Base-by-base conservation (phyloP, 2,113 vertebrate genomes). In the Perca fluviatilis region DNA sequence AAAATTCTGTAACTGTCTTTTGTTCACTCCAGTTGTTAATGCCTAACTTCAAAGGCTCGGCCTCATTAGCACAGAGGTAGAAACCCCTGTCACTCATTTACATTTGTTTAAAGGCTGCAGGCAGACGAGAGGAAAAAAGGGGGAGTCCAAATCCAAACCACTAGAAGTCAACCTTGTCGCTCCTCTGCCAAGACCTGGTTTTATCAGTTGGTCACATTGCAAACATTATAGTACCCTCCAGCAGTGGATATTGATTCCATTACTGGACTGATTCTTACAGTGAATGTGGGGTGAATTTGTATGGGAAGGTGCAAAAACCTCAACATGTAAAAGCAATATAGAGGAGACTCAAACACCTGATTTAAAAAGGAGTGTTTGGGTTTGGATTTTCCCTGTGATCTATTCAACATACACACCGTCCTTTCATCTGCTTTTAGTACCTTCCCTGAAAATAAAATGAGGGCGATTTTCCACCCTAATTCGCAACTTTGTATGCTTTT, bases 1-100 rank as follows among this genome's bases (percentile, higher is more conserved):
- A 96, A 95, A 96, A 96, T 96, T 94, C 92, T 95, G 93, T 89
- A 92, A 94, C 93, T 95, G 94, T 94, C 95, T 95, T 94, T 95
- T 95, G 94, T 95, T 96, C 94, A 91, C 95, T 96, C 92, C 94
- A 90, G 94, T 94, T 94, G 93, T 95, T 96, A 96, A 96, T 91
- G 91, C 95, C 95, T 89, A 94, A 95, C 96, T 95, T 95, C 96
- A 96, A 96, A 97, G 95, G 90, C 93, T 86, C 90, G 90, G 93
- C 95, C 95, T 96, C 94, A 95, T 93, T 95, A 95, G 94, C 94
- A 94, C 94, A 95, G 90, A 94, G 93, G 94, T 95, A 94, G 95
- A 95, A 95, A 96, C 95, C 95, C 94, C 95, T 96, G 93, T 95
- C 95, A 94, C 91, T 95, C 94, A 94, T 94, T 94, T 93, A 94